Conservation (phyloP, 2,888 invertebrate genomes). For the Machimus atricapillus region DNA sequence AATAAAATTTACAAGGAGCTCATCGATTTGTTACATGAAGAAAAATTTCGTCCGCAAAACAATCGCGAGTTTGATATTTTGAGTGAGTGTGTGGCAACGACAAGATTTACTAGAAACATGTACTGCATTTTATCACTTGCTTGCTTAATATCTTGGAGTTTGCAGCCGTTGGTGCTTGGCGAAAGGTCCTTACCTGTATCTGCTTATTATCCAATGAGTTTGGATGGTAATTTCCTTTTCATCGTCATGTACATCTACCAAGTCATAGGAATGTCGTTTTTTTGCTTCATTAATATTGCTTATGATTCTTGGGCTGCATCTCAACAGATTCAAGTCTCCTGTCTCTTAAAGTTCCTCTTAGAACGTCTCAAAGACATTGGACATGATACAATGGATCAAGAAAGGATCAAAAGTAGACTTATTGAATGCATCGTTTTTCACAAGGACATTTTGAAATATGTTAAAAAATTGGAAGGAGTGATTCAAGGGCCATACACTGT, state of each 20-base stretch:
- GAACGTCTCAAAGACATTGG: background rate
- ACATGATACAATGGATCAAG: background rate
- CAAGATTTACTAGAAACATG: background rate
- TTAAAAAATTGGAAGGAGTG: background rate
- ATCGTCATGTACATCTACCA: background rate
- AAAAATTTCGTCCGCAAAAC: background rate
- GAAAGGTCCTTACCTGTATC: background rate
- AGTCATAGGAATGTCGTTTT: background rate
- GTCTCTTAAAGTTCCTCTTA: background rate
- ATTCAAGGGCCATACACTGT: background rate
- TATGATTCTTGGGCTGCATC: background rate
- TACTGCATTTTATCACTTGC: background rate
- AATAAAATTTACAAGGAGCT: background rate
- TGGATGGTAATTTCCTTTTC: background rate
- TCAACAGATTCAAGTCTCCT: background rate
- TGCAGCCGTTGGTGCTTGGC: background rate
- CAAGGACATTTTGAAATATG: background rate
- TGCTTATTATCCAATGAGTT: background rate
- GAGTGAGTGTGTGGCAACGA: background rate
- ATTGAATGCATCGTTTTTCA: constrained; percentile 1
- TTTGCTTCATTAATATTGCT: background rate
- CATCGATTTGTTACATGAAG: background rate
- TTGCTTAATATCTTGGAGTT: background rate
- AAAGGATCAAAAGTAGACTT: background rate
- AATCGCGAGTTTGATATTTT: background rate